phyloP scores from a whole-genome alignment of 2,797 vertebrate species.

The Coccyzus lansbergi region DNA sequence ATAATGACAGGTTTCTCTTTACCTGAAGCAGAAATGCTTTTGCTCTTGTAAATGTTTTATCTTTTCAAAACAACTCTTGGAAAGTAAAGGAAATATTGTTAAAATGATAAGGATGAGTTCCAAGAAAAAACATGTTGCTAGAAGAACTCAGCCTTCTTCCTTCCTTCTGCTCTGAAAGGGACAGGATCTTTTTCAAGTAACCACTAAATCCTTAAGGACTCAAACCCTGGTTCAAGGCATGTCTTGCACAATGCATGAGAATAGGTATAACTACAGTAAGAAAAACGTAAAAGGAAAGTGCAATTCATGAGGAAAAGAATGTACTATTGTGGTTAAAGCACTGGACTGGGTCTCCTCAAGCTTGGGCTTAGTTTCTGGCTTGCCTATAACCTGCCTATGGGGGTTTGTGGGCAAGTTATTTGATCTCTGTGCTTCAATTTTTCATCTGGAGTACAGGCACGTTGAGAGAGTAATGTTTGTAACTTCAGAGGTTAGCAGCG shows the following conservation, averaged over 20 bases:
- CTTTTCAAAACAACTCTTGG: constrained; percentile 42
- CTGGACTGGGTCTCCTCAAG: neutral
- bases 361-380: neutral
- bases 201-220: neutral
- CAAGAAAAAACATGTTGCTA: constrained; percentile 24
- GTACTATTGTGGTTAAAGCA: neutral
- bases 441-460: neutral
- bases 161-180: constrained; percentile 35
- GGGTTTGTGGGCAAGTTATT: neutral
- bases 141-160: constrained; percentile 26
- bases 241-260: neutral
- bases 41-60: neutral
- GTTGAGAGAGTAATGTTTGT: neutral
- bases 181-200: neutral
- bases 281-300: neutral
- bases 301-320: neutral
- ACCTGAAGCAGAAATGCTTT: constrained; percentile 7
- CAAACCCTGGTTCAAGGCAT: neutral
- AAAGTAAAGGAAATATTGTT: constrained; percentile 43
- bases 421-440: neutral
- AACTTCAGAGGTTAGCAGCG: neutral
- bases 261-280: neutral
- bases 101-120: neutral
- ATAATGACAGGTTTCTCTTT: neutral
- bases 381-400: neutral